phyloP scores from a whole-genome alignment of 2,888 invertebrate species.

The Leucophenga maculata region DNA sequence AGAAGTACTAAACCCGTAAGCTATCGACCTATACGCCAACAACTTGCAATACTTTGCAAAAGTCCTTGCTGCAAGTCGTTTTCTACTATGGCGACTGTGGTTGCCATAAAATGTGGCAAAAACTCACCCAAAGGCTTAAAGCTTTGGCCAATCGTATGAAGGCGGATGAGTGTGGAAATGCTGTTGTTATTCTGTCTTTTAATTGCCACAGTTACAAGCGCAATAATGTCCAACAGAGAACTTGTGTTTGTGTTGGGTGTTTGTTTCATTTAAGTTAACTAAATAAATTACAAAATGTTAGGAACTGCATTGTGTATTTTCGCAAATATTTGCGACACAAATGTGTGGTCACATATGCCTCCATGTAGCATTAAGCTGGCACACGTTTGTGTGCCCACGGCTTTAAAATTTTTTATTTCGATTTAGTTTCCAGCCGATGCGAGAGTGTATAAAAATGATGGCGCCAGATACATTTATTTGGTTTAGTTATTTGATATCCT shows the following conservation, averaged over 20 bases:
- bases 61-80: constrained; percentile 47
- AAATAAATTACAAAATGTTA: constrained; percentile 43
- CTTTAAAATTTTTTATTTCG: too few relatives aligned
- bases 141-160: not conserved
- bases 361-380: not conserved
- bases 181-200: constrained; percentile 45
- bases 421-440: too few relatives aligned
- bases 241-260: constrained; percentile 11
- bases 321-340: constrained; percentile 1
- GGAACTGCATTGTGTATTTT: not conserved
- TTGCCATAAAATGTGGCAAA: constrained; percentile 3
- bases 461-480: too few relatives aligned
- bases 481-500: too few relatives aligned
- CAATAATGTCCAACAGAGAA: constrained; percentile 28
- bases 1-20: constrained; percentile 28
- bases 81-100: constrained; percentile 2
- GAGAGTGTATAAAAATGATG: not conserved
- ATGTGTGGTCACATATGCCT: not conserved
- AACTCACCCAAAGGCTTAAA: not conserved
- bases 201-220: constrained; percentile 58
- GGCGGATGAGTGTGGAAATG: constrained; percentile 34
- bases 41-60: constrained; percentile 33
- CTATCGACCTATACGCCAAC: constrained; percentile 38
- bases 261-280: constrained; percentile 36
- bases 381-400: not conserved